Conservation (phyloP, 2,888 invertebrate species). For the Drosophila gaucha region DNA sequence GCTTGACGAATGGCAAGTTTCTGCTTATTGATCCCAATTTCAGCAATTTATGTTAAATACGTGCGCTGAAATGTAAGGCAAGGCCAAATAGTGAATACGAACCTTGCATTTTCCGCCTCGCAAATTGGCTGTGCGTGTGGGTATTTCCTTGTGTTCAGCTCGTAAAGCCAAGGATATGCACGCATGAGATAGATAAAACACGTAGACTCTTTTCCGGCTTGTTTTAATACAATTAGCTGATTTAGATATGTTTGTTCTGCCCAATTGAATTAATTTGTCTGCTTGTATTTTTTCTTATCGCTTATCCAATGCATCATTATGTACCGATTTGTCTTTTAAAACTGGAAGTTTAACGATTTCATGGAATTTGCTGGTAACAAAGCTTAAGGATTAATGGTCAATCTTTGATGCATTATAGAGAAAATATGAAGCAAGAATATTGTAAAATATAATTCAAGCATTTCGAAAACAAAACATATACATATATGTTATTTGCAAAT, state of each 20-base stretch:
- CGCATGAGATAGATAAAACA: constrained; percentile 17
- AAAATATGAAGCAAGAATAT: no score
- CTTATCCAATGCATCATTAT: no score
- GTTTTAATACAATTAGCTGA: constrained; percentile 7
- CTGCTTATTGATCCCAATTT: constrained; percentile 48
- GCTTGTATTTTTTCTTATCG: constrained; percentile 21
- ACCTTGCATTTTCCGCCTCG: constrained; percentile 1
- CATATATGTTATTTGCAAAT: no score
- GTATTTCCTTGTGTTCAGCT: background rate
- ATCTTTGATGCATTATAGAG: no score
- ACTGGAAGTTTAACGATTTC: no score
- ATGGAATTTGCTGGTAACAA: no score
- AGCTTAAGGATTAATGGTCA: no score
- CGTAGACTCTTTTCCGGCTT: background rate
- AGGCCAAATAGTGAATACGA: constrained; percentile 12
- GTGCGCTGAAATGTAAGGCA: constrained; percentile 47
- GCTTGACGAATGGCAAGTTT: constrained; percentile 51
- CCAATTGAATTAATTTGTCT: constrained; percentile 32
- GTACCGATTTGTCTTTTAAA: no score
- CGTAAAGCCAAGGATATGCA: background rate
- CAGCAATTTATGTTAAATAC: constrained; percentile 62
- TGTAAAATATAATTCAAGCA: no score
- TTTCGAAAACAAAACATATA: no score
- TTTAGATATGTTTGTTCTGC: background rate
- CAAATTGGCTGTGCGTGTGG: background rate